phyloP scores from a whole-genome alignment of 2,113 vertebrate species.

The Hippocampus barbouri region DNA sequence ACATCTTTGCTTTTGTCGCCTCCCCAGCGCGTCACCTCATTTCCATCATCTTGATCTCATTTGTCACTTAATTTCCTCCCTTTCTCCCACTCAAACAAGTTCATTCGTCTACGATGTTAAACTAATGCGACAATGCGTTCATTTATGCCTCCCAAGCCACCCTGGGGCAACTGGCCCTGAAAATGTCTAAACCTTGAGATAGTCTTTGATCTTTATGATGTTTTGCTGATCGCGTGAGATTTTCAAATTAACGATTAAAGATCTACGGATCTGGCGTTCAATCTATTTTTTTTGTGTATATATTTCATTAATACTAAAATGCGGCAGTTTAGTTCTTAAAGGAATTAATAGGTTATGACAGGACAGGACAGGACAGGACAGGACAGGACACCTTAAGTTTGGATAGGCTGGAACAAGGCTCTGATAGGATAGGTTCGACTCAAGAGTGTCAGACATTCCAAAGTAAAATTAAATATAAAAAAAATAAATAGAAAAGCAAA shows the following conservation, averaged over 20 bases:
- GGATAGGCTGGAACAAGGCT: background rate
- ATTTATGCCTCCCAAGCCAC: background rate
- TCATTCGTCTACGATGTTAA: background rate
- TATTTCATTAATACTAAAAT: background rate
- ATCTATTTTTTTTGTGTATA: background rate
- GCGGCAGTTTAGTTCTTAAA: too few relatives aligned
- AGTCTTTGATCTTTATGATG: background rate
- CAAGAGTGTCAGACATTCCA: background rate
- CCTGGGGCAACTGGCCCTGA: background rate
- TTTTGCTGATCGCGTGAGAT: background rate
- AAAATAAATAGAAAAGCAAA: background rate
- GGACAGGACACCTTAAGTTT: too few relatives aligned
- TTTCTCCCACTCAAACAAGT: background rate
- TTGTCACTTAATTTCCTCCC: conserved; percentile 15
- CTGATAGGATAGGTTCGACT: background rate
- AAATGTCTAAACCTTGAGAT: background rate
- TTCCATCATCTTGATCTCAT: conserved; percentile 20
- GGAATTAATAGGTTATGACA: too few relatives aligned
- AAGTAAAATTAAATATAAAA: background rate
- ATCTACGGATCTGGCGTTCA: background rate
- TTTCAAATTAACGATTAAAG: background rate
- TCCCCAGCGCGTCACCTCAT: conserved; percentile 15
- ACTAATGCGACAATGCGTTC: background rate
- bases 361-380: too few relatives aligned
- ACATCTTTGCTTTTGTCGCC: background rate